Conservation (phyloP, 2,113 vertebrate species). For the Pygathrix nemaeus region DNA sequence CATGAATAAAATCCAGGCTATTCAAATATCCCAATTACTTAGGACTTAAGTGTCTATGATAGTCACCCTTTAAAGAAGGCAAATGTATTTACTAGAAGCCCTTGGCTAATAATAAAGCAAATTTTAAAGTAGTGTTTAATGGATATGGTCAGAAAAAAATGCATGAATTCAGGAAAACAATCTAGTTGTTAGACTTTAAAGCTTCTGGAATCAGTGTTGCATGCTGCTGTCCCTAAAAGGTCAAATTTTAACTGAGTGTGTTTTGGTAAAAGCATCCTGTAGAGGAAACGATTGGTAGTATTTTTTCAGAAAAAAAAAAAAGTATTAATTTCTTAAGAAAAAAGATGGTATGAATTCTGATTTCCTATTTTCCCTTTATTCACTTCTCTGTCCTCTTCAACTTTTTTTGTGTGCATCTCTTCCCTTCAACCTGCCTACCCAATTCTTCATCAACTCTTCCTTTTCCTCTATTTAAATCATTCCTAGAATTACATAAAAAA, state of each 20-base stretch:
- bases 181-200: neutral
- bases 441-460: neutral
- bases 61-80: neutral
- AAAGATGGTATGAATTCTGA: neutral
- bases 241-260: neutral
- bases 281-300: neutral
- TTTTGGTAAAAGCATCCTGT: neutral
- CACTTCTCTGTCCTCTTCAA: neutral
- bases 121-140: conserved; percentile 29
- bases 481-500: neutral
- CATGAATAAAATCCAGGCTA: conserved; percentile 65
- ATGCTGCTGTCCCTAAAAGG: neutral
- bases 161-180: neutral
- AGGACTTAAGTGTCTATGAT: neutral
- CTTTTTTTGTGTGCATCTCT: neutral
- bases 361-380: neutral
- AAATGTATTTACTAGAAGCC: conserved; percentile 25
- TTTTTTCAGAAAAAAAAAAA: conserved; percentile 25
- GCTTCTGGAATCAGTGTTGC: neutral
- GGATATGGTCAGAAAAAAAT: neutral
- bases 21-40: conserved; percentile 16
- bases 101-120: neutral
- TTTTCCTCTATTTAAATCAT: neutral
- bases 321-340: neutral
- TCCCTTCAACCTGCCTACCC: too few relatives aligned